Evolutionary conservation across 2,888 invertebrate species (phyloP).

Genomic region (Pammene fasciana): DNA sequence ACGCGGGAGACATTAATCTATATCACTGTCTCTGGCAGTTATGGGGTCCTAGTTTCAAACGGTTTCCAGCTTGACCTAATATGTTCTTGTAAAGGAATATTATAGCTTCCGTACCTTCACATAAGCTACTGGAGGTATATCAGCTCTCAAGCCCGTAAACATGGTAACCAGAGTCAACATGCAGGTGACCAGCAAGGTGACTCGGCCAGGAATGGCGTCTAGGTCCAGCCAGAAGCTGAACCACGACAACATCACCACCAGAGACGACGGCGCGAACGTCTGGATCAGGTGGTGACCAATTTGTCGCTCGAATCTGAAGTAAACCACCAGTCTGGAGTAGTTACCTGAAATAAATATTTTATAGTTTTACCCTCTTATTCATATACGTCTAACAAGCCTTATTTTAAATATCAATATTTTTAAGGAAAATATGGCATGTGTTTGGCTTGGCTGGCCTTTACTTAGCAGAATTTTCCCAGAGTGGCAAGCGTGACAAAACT

Average conservation of each 20-base stretch:
- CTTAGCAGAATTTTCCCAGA: too few species aligned
- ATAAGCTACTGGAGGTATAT: slow-evolving; percentile 93
- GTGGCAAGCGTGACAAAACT: too few species aligned
- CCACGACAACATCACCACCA: slow-evolving; percentile 93
- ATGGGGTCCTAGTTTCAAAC: too few species aligned
- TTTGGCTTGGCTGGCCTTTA: too few species aligned
- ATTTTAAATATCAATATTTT: too few species aligned
- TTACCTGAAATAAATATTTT: slow-evolving; percentile 84
- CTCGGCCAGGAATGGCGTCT: slow-evolving; percentile 92
- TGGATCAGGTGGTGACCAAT: slow-evolving; percentile 93
- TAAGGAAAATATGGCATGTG: too few species aligned
- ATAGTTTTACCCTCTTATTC: too few species aligned
- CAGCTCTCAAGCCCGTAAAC: slow-evolving; percentile 91
- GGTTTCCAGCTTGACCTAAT: not conserved
- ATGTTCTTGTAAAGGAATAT: not conserved
- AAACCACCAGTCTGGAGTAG: slow-evolving; percentile 90
- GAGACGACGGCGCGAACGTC: slow-evolving; percentile 91
- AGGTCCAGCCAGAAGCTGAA: slow-evolving; percentile 94
- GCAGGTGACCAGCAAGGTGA: slow-evolving; percentile 91
- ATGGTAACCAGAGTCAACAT: slow-evolving; percentile 93
- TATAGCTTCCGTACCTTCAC: slow-evolving; percentile 86
- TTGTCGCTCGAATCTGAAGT: slow-evolving; percentile 91
- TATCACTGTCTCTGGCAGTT: too few species aligned
- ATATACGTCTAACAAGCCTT: too few species aligned
- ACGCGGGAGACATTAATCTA: too few species aligned